phyloP scores from a whole-genome alignment of 2,888 invertebrate species.

The Thereva unica region DNA sequence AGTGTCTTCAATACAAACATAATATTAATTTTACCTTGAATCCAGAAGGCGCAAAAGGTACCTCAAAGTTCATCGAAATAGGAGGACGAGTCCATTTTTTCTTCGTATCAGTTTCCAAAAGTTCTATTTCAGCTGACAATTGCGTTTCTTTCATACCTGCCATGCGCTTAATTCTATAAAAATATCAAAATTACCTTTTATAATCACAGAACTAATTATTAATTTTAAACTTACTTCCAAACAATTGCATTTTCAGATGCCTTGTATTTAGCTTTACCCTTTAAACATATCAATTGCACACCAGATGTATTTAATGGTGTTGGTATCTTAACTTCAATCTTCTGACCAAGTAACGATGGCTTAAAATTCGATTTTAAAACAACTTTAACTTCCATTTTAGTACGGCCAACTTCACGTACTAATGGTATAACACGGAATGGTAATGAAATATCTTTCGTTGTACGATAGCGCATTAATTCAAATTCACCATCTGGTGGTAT shows the following conservation, averaged over 20 bases:
- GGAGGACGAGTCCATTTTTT: slow-evolving; percentile 99
- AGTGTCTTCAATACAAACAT: background rate
- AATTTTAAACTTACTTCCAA: slow-evolving; percentile 74
- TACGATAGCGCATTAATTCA: slow-evolving; percentile 99
- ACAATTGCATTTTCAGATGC: slow-evolving; percentile 98
- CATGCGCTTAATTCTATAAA: slow-evolving; percentile 81
- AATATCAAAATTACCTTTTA: slow-evolving; percentile 19
- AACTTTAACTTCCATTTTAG: slow-evolving; percentile 99
- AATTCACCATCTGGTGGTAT: slow-evolving; percentile 99
- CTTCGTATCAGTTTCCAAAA: slow-evolving; percentile 97
- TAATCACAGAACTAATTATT: slow-evolving; percentile 19
- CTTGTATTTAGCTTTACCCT: slow-evolving; percentile 99
- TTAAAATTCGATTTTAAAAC: slow-evolving; percentile 99
- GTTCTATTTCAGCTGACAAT: slow-evolving; percentile 97
- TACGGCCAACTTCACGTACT: slow-evolving; percentile 96
- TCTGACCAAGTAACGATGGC: slow-evolving; percentile 95
- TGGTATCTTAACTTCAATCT: slow-evolving; percentile 99
- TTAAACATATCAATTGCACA: slow-evolving; percentile 97
- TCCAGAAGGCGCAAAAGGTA: slow-evolving; percentile 99
- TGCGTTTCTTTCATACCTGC: slow-evolving; percentile 99
- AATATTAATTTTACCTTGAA: slow-evolving; percentile 70
- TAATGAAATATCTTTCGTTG: slow-evolving; percentile 98
- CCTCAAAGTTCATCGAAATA: slow-evolving; percentile 99
- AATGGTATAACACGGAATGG: slow-evolving; percentile 99
- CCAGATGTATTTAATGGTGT: slow-evolving; percentile 98